These are phyloP conservation scores for Dorcus hopei DNA, from an alignment of 2,888 invertebrate genomes.

Conservation along the genomic window DNA sequence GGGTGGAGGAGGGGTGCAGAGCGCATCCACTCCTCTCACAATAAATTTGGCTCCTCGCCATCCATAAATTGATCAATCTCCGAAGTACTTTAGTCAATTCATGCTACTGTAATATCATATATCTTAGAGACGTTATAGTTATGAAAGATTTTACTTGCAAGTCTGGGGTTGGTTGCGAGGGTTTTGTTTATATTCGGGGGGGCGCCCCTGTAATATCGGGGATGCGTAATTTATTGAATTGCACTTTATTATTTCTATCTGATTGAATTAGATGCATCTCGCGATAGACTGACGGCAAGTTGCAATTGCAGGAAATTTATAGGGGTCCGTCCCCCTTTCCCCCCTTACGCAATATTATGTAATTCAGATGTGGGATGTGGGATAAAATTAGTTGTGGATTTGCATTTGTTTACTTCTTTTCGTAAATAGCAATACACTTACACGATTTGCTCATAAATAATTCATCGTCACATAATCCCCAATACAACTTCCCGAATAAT, in stretches of 20 bases:
- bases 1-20: no score
- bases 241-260: conserved; percentile 2
- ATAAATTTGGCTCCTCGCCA: not conserved
- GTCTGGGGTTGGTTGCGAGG: not conserved
- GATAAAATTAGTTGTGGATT: no score
- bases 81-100: not conserved
- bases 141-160: conserved; percentile 6
- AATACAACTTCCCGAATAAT: conserved; percentile 5
- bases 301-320: no score
- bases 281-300: not conserved
- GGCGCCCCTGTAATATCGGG: not conserved
- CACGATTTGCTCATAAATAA: conserved; percentile 10
- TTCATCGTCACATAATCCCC: conserved; percentile 3
- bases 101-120: not conserved
- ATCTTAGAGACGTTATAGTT: conserved; percentile 4
- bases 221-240: conserved; percentile 1
- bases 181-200: not conserved
- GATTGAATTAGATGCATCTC: conserved; percentile 2
- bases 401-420: no score
- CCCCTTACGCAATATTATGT: no score
- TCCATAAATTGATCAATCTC: conserved; percentile 1
- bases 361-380: no score
- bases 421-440: no score
- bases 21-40: not conserved
- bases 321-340: no score